A percentile compares a stretch with the other conserved stretches of the same genome.
phyloP scores from a whole-genome alignment of 92 coral and sea anemone genomes.

The Scolanthus callimorphus region DNA sequence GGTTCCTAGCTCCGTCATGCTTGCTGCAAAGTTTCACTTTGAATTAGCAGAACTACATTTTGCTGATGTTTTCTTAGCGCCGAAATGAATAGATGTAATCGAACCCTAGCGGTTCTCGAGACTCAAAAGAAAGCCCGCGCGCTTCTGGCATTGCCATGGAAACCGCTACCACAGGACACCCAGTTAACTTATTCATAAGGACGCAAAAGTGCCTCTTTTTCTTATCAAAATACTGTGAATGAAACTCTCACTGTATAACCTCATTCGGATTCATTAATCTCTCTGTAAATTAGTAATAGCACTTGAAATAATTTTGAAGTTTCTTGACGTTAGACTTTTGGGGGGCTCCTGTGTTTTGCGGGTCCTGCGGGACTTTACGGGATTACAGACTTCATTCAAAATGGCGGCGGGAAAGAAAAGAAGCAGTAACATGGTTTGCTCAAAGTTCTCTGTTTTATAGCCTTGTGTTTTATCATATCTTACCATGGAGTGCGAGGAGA shows the following conservation, averaged over 20 bases:
- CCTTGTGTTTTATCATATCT: too few species aligned
- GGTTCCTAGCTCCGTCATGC: conserved; percentile 25
- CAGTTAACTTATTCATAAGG: neutral
- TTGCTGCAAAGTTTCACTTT: neutral
- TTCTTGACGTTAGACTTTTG: too few species aligned
- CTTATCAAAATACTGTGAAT: too few species aligned
- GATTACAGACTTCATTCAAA: conserved; percentile 20
- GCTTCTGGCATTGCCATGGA: neutral
- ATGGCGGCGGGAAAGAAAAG: conserved; percentile 70
- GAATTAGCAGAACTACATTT: neutral
- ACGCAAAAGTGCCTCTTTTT: too few species aligned
- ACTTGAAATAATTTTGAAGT: too few species aligned
- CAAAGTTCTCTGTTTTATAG: neutral
- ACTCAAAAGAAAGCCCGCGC: too few species aligned
- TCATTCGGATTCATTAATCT: too few species aligned
- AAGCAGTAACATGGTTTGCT: neutral
- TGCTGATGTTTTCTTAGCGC: too few species aligned
- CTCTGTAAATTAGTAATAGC: too few species aligned
- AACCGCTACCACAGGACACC: neutral
- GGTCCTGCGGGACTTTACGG: neutral
- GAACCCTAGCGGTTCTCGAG: too few species aligned
- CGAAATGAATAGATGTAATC: too few species aligned
- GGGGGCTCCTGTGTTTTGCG: neutral
- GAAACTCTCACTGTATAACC: too few species aligned
- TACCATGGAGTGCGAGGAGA: conserved; percentile 44